Evolutionary conservation across 2,888 invertebrate genomes (phyloP).

Genomic region (Hermodice carunculata): DNA sequence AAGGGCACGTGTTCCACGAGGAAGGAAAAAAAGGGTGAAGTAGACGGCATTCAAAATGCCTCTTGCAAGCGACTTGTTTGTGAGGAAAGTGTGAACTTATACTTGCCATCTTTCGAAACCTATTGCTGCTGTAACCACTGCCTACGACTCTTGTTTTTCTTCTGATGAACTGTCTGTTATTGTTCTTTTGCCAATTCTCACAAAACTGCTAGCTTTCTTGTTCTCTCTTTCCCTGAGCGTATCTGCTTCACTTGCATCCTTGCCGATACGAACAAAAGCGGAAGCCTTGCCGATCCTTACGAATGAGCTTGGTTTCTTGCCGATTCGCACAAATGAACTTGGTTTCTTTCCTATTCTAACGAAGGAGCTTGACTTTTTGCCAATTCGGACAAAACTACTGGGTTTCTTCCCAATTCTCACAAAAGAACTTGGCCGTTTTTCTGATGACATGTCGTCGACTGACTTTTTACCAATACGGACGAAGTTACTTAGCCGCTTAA

Average conservation of each 20-base stretch:
- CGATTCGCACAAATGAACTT: constrained; percentile 18
- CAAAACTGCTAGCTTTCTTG: constrained; percentile 29
- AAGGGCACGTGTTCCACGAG: no score
- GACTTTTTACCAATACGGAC: neutral
- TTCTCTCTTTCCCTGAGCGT: neutral
- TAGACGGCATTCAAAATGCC: no score
- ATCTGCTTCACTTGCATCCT: constrained; percentile 8
- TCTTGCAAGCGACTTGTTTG: no score
- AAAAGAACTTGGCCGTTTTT: constrained; percentile 20
- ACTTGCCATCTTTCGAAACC: no score
- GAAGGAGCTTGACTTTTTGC: neutral
- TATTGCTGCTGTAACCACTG: no score
- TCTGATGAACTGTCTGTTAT: no score
- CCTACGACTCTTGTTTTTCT: no score
- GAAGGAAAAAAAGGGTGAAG: no score
- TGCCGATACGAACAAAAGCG: constrained; percentile 27
- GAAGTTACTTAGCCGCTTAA: no score
- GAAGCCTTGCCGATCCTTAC: constrained; percentile 29
- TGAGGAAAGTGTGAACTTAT: no score
- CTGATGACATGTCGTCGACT: neutral
- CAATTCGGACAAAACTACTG: constrained; percentile 20
- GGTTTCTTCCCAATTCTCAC: constrained; percentile 20
- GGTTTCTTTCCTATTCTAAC: constrained; percentile 3
- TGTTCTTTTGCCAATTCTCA: constrained; percentile 27
- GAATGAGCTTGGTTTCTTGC: constrained; percentile 27